phyloP scores from a whole-genome alignment of 2,113 vertebrate genomes.

The Toxotes jaculatrix region DNA sequence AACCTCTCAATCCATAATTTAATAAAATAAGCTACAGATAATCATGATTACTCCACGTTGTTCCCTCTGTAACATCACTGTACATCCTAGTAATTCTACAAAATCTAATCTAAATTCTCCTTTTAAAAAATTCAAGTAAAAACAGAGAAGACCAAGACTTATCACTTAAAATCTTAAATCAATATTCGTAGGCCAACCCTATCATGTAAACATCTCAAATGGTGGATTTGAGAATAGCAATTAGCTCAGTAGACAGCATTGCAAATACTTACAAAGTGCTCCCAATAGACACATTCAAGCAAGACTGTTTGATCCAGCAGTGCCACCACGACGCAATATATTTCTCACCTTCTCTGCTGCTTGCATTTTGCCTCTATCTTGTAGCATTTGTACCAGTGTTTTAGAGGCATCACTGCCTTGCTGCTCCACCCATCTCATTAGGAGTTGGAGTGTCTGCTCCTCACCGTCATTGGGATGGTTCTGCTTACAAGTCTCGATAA shows the following conservation, averaged over 20 bases:
- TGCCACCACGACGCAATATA: background rate
- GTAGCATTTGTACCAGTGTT: background rate
- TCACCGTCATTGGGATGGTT: accelerated
- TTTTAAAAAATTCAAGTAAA: too few relatives aligned
- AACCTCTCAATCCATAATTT: too few relatives aligned
- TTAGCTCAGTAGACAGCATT: background rate
- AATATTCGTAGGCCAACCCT: too few relatives aligned
- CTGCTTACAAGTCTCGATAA: accelerated
- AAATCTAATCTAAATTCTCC: too few relatives aligned
- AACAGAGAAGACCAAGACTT: too few relatives aligned
- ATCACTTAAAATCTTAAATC: too few relatives aligned
- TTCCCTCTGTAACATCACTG: too few relatives aligned
- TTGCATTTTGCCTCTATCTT: accelerated
- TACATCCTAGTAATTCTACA: too few relatives aligned
- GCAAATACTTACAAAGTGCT: conserved; percentile 1
- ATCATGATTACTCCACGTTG: too few relatives aligned
- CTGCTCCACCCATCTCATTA: background rate
- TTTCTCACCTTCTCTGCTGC: background rate
- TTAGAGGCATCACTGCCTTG: background rate
- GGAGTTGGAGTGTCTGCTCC: conserved; percentile 22
- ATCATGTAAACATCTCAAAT: background rate
- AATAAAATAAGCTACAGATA: too few relatives aligned
- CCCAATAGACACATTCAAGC: background rate
- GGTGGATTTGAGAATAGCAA: background rate
- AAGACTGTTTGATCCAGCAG: background rate